phyloP scores from a whole-genome alignment of 2,888 invertebrate genomes.

The Pachycephus smyrnensis region DNA sequence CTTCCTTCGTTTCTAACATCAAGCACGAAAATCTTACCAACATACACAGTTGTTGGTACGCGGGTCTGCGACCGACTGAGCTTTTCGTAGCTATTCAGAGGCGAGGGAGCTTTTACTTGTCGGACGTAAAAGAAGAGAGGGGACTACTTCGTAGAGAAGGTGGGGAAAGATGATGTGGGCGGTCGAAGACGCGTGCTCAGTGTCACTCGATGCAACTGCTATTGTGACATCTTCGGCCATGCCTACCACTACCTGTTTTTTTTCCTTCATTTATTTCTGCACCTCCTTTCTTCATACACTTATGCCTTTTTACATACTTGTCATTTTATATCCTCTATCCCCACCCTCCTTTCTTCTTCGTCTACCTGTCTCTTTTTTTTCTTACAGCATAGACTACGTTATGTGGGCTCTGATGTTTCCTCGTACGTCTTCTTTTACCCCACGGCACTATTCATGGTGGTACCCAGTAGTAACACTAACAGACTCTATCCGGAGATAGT shows the following conservation, averaged over 20 bases:
- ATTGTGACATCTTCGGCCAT: conserved; percentile 53
- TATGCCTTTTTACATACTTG: not conserved
- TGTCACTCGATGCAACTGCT: conserved; percentile 55
- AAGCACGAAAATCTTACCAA: not conserved
- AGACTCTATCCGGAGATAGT: not conserved
- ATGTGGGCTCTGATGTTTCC: conserved; percentile 14
- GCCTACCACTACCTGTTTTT: conserved; percentile 22
- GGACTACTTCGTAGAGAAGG: conserved; percentile 9
- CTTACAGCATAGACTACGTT: not conserved
- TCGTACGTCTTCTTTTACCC: conserved; percentile 18
- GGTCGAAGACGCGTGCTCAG: conserved; percentile 54
- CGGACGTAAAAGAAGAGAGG: conserved; percentile 22
- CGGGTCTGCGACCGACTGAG: conserved; percentile 45
- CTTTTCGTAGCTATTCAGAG: conserved; percentile 43
- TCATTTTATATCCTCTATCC: not conserved
- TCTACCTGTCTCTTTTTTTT: not conserved
- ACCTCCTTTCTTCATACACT: conserved; percentile 11
- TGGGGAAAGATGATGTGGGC: conserved; percentile 36
- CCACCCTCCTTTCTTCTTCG: not conserved
- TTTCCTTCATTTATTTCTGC: conserved; percentile 10
- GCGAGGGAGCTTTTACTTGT: conserved; percentile 18
- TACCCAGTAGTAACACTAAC: not conserved
- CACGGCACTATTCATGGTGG: not conserved
- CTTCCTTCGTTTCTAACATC: not conserved
- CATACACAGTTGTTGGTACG: not conserved